These are phyloP conservation scores for Serinus canaria DNA, from an alignment of 2,113 vertebrate species.

Conservation along the genomic window DNA sequence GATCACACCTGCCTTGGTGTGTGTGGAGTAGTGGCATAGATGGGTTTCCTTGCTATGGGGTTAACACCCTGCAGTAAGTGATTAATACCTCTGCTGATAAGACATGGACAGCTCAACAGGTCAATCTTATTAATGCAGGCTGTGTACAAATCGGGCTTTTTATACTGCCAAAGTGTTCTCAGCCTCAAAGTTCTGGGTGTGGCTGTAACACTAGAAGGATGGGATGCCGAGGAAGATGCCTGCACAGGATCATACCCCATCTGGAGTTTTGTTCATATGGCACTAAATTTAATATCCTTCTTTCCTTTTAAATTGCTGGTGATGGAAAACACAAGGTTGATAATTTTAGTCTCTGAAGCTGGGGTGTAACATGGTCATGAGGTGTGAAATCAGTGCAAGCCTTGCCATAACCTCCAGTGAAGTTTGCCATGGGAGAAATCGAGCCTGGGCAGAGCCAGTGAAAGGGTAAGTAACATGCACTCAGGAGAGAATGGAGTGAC, in stretches of 20 bases:
- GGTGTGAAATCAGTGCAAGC: background rate
- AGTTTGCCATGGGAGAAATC: background rate
- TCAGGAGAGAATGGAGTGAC: background rate
- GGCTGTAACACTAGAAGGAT: background rate
- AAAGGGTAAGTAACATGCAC: fast-evolving
- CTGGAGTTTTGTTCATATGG: background rate
- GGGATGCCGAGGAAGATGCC: background rate
- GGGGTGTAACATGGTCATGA: background rate
- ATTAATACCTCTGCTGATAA: background rate
- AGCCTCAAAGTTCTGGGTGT: background rate
- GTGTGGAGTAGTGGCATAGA: background rate
- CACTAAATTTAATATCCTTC: background rate
- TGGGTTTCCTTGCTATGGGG: background rate
- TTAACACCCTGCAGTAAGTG: background rate
- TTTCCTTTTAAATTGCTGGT: background rate
- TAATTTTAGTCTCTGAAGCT: background rate
- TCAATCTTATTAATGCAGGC: background rate
- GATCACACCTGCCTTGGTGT: background rate
- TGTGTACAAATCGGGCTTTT: background rate
- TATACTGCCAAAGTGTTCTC: background rate
- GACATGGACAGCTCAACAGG: background rate
- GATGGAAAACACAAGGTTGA: background rate
- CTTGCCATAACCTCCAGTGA: background rate
- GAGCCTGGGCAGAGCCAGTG: background rate
- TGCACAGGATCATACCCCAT: background rate